phyloP scores from a whole-genome alignment of 2,888 invertebrate species.

The Phragmatobia fuliginosa region DNA sequence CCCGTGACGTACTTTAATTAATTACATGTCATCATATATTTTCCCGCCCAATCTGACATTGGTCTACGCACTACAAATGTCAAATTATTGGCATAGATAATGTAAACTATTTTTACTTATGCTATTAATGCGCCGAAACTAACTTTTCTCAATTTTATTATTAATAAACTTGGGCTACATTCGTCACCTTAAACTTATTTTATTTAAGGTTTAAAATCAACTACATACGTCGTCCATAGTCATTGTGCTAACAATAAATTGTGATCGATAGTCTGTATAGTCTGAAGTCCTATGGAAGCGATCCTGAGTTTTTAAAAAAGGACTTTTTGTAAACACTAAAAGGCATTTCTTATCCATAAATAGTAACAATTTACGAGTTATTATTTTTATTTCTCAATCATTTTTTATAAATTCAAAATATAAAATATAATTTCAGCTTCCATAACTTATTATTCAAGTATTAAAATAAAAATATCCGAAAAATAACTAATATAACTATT shows the following conservation, averaged over 20 bases:
- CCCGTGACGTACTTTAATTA: not conserved
- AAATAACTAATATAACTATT: not conserved
- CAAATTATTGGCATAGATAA: conserved; percentile 23
- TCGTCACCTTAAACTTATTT: not conserved
- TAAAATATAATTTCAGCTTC: too few species aligned
- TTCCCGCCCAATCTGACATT: conserved; percentile 12
- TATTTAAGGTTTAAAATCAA: too few species aligned
- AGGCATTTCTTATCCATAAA: not conserved
- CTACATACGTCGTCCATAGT: not conserved
- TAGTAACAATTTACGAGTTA: too few species aligned
- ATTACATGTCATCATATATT: conserved; percentile 9
- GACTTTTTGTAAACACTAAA: not conserved
- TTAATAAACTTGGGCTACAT: conserved; percentile 8
- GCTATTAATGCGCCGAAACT: conserved; percentile 15
- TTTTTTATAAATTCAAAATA: too few species aligned
- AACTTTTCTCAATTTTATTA: conserved; percentile 5
- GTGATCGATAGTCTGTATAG: not conserved
- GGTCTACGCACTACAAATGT: conserved; percentile 7
- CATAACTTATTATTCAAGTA: too few species aligned
- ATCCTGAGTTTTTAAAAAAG: not conserved
- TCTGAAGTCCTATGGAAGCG: too few species aligned
- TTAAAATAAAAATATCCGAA: too few species aligned
- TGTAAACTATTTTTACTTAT: conserved; percentile 22
- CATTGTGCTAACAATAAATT: not conserved
- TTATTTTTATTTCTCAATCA: too few species aligned